phyloP scores from a whole-genome alignment of 2,888 invertebrate species.

The Resseliella maxima region DNA sequence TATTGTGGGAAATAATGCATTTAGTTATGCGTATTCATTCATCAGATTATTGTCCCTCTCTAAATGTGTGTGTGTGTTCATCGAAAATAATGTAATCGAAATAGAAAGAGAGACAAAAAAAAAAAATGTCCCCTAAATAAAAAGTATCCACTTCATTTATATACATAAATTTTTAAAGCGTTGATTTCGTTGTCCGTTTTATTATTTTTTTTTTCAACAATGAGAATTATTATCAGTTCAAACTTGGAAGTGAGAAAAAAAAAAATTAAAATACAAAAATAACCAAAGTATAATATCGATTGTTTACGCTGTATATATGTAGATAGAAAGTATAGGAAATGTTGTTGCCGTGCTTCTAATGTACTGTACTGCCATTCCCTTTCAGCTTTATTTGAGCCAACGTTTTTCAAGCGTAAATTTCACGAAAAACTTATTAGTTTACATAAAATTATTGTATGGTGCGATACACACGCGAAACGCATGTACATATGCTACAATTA shows the following conservation, averaged over 20 bases:
- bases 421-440: neutral
- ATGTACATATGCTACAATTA: conserved; percentile 21
- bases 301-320: neutral
- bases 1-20: neutral
- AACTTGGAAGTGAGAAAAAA: neutral
- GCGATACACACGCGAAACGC: neutral
- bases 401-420: conserved; percentile 11
- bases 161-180: neutral
- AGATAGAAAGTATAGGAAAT: neutral
- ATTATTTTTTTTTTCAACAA: neutral
- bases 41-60: conserved; percentile 9
- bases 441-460: neutral
- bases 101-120: no score
- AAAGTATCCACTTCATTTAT: neutral
- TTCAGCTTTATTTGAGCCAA: neutral
- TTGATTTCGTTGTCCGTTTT: neutral
- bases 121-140: conserved; percentile 13
- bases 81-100: conserved; percentile 4
- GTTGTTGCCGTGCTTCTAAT: neutral
- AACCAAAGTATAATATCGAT: neutral
- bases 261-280: neutral
- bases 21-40: neutral
- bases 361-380: neutral
- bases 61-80: neutral
- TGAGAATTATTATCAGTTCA: conserved; percentile 2